Conservation (phyloP, 2,888 invertebrate genomes). For the Ormyrus labotus region DNA sequence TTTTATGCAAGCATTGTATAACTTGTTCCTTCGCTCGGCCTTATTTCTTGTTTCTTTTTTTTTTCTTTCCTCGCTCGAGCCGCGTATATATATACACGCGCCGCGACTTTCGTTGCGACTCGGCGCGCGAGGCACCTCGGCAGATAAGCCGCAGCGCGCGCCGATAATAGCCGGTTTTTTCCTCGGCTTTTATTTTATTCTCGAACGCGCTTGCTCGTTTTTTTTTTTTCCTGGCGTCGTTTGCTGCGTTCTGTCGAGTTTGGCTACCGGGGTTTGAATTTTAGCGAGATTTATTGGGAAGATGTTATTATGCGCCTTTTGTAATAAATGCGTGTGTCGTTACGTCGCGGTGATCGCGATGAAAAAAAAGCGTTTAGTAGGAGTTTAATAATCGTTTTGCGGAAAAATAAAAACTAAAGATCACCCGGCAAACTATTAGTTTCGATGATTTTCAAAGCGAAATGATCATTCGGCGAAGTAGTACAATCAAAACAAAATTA, state of each 20-base stretch:
- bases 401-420: no score
- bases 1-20: not conserved
- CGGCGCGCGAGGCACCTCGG: conserved; percentile 5
- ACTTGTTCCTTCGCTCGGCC: not conserved
- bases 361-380: no score
- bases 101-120: not conserved
- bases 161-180: conserved; percentile 28
- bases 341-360: no score
- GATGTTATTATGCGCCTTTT: no score
- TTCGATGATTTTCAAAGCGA: no score
- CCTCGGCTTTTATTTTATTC: not conserved
- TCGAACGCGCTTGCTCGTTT: not conserved
- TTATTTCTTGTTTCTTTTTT: conserved; percentile 9
- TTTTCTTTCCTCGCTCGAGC: conserved; percentile 16
- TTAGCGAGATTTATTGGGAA: not conserved
- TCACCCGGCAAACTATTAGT: no score
- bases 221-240: conserved; percentile 1
- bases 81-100: no score
- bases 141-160: conserved; percentile 17
- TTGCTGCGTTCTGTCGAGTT: not conserved
- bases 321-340: no score
- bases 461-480: no score
- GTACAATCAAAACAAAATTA: no score
- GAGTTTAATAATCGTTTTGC: no score
- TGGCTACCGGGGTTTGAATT: not conserved